Percentiles rank a stretch among this genome's conserved stretches.
Evolutionary conservation across 1,140 invertebrate species (phyloP).

Genomic region (Platorchestia sp.): DNA sequence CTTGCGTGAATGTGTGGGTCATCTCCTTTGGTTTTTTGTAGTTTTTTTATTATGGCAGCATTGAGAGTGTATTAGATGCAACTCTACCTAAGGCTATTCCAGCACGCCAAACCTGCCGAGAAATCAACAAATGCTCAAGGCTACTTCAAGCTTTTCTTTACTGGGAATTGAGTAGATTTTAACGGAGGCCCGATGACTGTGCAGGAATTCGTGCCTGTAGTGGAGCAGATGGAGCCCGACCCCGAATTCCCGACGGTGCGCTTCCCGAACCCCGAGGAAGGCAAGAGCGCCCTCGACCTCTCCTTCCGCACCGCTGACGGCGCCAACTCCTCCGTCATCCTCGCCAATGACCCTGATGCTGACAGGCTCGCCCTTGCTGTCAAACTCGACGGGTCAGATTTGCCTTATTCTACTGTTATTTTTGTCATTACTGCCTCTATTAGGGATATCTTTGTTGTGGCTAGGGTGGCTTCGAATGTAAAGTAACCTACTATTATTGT

Average conservation of each 20-base stretch:
- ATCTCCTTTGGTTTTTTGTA: too few species aligned
- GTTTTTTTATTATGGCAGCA: too few species aligned
- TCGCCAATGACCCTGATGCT: constrained; percentile 99
- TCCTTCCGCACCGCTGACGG: constrained; percentile 87
- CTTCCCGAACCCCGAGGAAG: constrained; percentile 99
- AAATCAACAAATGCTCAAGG: too few species aligned
- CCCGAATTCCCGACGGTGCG: constrained; percentile 97
- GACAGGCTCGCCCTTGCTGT: constrained; percentile 96
- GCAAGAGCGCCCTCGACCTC: constrained; percentile 87
- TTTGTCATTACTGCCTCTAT: neutral
- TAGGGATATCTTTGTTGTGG: neutral
- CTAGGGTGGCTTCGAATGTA: neutral
- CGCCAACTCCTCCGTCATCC: constrained; percentile 80
- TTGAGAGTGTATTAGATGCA: too few species aligned
- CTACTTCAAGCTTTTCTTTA: too few species aligned
- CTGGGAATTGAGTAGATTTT: too few species aligned
- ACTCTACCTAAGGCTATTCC: too few species aligned
- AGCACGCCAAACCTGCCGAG: too few species aligned
- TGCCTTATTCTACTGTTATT: neutral
- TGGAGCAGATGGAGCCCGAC: constrained; percentile 89
- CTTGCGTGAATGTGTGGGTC: too few species aligned
- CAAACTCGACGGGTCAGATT: constrained; percentile 72
- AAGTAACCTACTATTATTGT: too few species aligned
- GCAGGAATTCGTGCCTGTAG: constrained; percentile 83
- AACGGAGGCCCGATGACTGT: too few species aligned